Conservation (phyloP, 2,113 vertebrate genomes). For the Crotalus viridis region DNA sequence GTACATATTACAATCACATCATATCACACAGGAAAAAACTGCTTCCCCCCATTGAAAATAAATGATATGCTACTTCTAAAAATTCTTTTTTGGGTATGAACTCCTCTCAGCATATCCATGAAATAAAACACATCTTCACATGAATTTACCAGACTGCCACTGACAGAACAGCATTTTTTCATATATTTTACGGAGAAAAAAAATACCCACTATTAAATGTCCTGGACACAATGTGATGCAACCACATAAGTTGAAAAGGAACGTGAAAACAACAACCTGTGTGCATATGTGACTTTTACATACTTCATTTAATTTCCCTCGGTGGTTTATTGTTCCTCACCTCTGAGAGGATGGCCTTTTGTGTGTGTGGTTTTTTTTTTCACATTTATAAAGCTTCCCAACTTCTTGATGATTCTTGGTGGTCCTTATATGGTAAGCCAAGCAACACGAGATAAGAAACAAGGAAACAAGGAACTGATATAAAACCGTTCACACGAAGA, state of each 20-base stretch:
- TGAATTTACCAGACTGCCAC: constrained; percentile 32
- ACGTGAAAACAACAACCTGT: neutral
- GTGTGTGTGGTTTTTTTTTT: neutral
- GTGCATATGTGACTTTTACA: neutral
- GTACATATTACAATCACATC: neutral
- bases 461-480: neutral
- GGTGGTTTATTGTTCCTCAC: neutral
- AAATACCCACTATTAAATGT: neutral
- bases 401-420: neutral
- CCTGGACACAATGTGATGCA: neutral
- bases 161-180: constrained; percentile 27
- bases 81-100: constrained; percentile 1
- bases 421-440: neutral
- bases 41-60: neutral
- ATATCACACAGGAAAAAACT: neutral
- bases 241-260: neutral
- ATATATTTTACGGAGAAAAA: neutral
- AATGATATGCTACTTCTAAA: neutral
- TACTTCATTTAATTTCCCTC: neutral
- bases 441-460: neutral
- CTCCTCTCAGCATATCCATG: constrained; percentile 26
- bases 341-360: neutral
- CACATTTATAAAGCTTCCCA: neutral
- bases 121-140: neutral
- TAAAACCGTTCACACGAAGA: neutral